A percentile compares a stretch with the other conserved stretches of the same genome.
Conservation (phyloP, 2,113 vertebrate genomes). For the Pitta sordida region DNA sequence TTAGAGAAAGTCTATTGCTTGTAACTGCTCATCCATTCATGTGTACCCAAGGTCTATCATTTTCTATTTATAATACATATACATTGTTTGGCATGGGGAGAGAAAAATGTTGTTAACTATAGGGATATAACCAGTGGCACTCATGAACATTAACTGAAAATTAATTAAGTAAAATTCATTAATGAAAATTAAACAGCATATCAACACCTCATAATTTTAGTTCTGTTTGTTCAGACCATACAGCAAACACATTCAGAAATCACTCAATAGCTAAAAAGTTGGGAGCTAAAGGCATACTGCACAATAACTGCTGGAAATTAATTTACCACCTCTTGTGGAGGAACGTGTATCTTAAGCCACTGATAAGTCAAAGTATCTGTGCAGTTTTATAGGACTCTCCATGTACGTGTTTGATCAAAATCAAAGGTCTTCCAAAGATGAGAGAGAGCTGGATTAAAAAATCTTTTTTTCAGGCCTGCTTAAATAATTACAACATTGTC, state of each 20-base stretch:
- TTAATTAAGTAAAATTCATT: no score
- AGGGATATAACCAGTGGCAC: neutral
- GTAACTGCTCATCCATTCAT: neutral
- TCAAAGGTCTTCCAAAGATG: neutral
- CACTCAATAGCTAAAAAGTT: neutral
- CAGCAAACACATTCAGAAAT: neutral
- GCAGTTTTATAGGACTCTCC: neutral
- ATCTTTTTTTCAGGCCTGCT: neutral
- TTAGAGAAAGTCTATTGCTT: neutral
- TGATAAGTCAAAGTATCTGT: neutral
- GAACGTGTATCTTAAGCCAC: neutral
- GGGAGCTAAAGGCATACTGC: neutral
- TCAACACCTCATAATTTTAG: neutral
- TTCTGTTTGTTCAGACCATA: neutral
- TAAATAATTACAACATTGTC: neutral
- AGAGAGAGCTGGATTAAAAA: neutral
- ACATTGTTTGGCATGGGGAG: neutral
- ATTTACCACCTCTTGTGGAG: neutral
- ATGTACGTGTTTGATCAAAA: neutral
- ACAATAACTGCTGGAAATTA: neutral
- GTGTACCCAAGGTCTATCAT: neutral
- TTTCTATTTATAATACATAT: neutral
- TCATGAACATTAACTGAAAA: neutral
- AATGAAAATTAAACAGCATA: neutral
- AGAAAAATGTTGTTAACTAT: neutral